phyloP scores from a whole-genome alignment of 2,888 invertebrate species.

The Rhagonycha fulva region DNA sequence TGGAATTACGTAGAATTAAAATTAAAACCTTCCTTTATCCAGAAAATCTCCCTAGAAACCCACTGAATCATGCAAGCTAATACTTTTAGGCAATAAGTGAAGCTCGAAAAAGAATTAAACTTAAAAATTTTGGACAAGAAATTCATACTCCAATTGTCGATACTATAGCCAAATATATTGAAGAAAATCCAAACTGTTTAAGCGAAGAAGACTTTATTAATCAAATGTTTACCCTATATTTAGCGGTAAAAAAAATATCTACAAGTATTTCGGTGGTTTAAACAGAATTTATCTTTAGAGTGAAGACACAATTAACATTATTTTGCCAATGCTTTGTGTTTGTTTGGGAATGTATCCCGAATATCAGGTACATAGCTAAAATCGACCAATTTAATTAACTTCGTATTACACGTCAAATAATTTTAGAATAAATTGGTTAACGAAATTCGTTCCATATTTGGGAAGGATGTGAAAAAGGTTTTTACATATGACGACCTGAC shows the following conservation, averaged over 20 bases:
- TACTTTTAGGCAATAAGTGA: not conserved
- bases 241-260: conserved; percentile 36
- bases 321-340: conserved; percentile 36
- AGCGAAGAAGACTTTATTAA: conserved; percentile 34
- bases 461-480: conserved; percentile 17
- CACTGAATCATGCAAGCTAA: too few relatives aligned
- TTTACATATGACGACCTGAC: conserved; percentile 33
- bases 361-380: conserved; percentile 43
- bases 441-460: conserved; percentile 42
- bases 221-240: conserved; percentile 41
- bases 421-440: conserved; percentile 32
- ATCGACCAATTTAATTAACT: not conserved
- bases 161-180: conserved; percentile 33
- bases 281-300: conserved; percentile 36
- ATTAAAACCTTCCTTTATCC: not conserved
- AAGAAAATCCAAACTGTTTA: conserved; percentile 35
- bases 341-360: conserved; percentile 49
- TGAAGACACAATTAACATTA: conserved; percentile 44
- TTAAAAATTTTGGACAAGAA: not conserved
- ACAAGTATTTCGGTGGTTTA: not conserved
- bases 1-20: too few relatives aligned
- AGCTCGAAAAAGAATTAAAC: conserved; percentile 3
- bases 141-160: conserved; percentile 34
- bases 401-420: not conserved
- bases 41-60: too few relatives aligned